These are phyloP conservation scores for Microtus ochrogaster DNA, from an alignment of 2,113 vertebrate genomes.

Conservation along the genomic window DNA sequence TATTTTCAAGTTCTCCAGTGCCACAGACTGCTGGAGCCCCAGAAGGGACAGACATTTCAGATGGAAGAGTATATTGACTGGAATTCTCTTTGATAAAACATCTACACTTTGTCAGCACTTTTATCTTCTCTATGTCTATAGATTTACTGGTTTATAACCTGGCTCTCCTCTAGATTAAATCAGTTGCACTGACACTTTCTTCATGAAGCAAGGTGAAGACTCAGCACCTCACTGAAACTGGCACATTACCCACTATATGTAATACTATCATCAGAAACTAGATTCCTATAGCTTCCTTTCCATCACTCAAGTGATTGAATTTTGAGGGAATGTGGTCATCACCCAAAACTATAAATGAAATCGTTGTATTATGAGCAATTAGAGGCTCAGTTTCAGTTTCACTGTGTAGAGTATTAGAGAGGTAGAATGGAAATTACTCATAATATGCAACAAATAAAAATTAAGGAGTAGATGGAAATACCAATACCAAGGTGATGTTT, in stretches of 20 bases:
- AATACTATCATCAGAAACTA: not conserved
- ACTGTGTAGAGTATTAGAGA: not conserved
- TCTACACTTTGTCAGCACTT: not conserved
- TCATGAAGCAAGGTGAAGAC: not conserved
- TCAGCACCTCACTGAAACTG: too few species aligned
- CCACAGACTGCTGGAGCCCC: not conserved
- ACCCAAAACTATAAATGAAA: not conserved
- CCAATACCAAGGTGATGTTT: conserved; percentile 40
- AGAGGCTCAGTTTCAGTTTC: not conserved
- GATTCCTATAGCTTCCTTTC: not conserved
- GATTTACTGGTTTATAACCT: not conserved
- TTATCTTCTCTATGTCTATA: not conserved
- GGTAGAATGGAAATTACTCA: not conserved
- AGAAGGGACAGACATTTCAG: accelerated
- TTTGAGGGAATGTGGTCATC: not conserved
- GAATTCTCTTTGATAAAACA: not conserved
- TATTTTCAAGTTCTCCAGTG: not conserved
- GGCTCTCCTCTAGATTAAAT: not conserved
- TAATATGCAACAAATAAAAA: conserved; percentile 37
- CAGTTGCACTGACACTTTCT: not conserved
- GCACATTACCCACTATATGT: accelerated
- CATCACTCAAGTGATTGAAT: not conserved
- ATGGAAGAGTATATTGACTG: not conserved
- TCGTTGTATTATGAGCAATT: not conserved
- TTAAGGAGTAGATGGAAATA: conserved; percentile 27